phyloP scores from a whole-genome alignment of 2,113 vertebrate species.

The Axis porcinus region DNA sequence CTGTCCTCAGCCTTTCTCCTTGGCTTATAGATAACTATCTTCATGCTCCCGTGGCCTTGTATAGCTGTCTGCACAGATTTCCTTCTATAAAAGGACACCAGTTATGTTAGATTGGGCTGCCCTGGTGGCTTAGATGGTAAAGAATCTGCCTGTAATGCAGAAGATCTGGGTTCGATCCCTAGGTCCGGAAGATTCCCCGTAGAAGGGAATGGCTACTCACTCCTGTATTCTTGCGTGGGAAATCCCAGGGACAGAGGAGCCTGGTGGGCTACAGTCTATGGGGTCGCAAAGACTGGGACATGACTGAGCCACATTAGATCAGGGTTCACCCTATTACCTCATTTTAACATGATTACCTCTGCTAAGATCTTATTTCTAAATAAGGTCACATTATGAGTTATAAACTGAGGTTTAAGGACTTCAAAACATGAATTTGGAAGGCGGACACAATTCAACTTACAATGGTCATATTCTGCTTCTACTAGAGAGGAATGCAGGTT shows the following conservation, averaged over 20 bases:
- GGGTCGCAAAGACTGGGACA: neutral
- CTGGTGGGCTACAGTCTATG: neutral
- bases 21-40: neutral
- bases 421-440: neutral
- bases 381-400: neutral
- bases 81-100: neutral
- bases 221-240: neutral
- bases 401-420: neutral
- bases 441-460: neutral
- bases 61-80: neutral
- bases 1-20: neutral
- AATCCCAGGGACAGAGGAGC: neutral
- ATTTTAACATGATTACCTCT: neutral
- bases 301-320: neutral
- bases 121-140: neutral
- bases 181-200: neutral
- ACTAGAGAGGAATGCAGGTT: neutral
- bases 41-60: fast-evolving
- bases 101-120: neutral
- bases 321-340: neutral
- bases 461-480: neutral
- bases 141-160: neutral
- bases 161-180: neutral
- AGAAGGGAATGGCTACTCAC: neutral
- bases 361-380: neutral